These are phyloP conservation scores for Liasis olivaceus DNA, from an alignment of 2,797 vertebrate species.

Conservation along the genomic window DNA sequence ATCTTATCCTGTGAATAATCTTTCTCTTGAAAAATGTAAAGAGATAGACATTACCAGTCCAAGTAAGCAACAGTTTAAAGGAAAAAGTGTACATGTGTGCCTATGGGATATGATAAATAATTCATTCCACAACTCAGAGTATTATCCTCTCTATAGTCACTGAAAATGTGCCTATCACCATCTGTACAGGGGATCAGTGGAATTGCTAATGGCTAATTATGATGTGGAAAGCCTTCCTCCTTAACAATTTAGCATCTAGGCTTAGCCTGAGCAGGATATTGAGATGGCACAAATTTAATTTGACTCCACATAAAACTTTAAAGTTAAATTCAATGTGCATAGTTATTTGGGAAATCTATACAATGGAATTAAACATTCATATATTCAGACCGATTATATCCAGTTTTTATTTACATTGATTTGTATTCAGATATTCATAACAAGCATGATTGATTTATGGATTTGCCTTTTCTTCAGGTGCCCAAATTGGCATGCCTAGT, in stretches of 20 bases:
- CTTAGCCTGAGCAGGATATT: constrained; percentile 43
- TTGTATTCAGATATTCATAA: not conserved
- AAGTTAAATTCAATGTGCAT: not conserved
- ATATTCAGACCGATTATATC: not conserved
- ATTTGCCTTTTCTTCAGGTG: not conserved
- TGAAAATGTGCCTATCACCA: constrained; percentile 56
- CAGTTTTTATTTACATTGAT: not conserved
- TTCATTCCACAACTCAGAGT: constrained; percentile 58
- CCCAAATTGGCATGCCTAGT: not conserved
- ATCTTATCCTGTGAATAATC: not conserved
- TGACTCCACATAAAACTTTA: not conserved
- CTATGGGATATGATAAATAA: constrained; percentile 52
- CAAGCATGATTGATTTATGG: not conserved
- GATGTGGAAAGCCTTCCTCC: constrained; percentile 54
- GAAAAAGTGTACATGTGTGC: constrained; percentile 34
- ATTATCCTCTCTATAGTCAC: constrained; percentile 67
- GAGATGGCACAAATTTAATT: constrained; percentile 49
- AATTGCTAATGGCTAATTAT: constrained; percentile 69
- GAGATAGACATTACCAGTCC: not conserved
- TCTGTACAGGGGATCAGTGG: constrained; percentile 66
- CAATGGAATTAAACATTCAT: not conserved
- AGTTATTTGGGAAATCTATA: not conserved
- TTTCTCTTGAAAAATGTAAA: not conserved
- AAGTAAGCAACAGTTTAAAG: not conserved
- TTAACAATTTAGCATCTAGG: constrained; percentile 55